Evolutionary conservation across 2,888 invertebrate species (phyloP).

Genomic region (Metopia argyrocephala): DNA sequence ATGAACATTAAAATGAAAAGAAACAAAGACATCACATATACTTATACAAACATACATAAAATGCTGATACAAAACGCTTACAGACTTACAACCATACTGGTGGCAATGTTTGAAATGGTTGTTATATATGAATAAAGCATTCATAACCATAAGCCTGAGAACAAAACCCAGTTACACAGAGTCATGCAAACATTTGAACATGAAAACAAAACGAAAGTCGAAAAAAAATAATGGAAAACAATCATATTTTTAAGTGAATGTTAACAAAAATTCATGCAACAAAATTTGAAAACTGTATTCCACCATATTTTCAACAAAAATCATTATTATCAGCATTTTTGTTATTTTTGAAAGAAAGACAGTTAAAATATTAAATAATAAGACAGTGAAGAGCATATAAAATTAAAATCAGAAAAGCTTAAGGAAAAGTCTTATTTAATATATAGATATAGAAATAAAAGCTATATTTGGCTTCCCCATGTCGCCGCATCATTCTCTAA

Average conservation of each 20-base stretch:
- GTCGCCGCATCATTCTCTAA: too few relatives aligned
- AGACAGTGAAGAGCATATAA: neutral
- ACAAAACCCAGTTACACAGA: neutral
- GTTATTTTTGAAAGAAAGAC: neutral
- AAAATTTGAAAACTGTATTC: neutral
- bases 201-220: neutral
- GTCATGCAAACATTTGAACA: neutral
- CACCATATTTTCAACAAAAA: neutral
- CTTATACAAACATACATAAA: neutral
- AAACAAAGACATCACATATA: neutral
- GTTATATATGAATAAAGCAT: too few relatives aligned
- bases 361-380: neutral
- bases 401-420: neutral
- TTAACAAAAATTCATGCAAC: neutral
- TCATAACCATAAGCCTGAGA: constrained; percentile 1
- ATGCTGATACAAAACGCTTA: neutral
- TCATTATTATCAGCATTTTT: neutral
- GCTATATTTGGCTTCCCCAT: too few relatives aligned
- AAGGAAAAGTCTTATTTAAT: neutral
- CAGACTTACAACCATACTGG: neutral
- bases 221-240: neutral
- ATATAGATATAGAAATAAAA: neutral
- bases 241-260: neutral
- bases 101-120: constrained; percentile 8
- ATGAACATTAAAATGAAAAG: neutral